These are phyloP conservation scores for Pachliopta kotzebuea DNA, from an alignment of 2,888 invertebrate species.

Conservation along the genomic window DNA sequence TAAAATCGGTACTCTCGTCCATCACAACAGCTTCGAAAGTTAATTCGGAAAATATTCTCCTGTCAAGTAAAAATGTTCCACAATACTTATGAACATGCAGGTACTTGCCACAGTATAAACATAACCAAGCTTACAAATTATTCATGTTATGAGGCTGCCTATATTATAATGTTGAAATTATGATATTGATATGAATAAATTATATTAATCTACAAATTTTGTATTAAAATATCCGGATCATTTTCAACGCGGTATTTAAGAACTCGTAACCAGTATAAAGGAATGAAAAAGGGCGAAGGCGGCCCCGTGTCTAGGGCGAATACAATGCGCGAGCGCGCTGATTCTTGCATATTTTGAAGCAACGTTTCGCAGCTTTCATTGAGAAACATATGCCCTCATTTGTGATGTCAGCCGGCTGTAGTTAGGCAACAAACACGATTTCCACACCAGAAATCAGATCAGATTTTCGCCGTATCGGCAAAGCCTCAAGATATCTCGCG, in stretches of 20 bases:
- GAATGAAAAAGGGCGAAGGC: constrained; percentile 4
- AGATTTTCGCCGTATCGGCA: constrained; percentile 55
- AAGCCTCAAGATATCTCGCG: constrained; percentile 38
- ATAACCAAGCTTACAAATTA: too few species aligned
- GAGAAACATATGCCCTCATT: constrained; percentile 76
- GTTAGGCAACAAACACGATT: constrained; percentile 75
- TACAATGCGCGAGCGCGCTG: constrained; percentile 56
- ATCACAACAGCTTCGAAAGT: constrained; percentile 24
- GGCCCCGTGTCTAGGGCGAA: constrained; percentile 34
- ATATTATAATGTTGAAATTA: too few species aligned
- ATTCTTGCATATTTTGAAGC: constrained; percentile 76
- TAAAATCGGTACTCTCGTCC: constrained; percentile 26
- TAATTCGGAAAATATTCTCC: background rate
- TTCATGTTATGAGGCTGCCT: too few species aligned
- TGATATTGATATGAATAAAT: too few species aligned
- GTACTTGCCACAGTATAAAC: too few species aligned
- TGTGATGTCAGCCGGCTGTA: constrained; percentile 66
- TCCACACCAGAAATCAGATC: constrained; percentile 69
- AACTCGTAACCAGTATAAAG: background rate
- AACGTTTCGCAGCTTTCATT: constrained; percentile 76
- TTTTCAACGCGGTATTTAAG: background rate
- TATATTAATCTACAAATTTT: too few species aligned
- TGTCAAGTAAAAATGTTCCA: too few species aligned
- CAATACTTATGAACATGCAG: too few species aligned
- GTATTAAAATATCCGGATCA: too few species aligned